Evolutionary conservation across 2,888 invertebrate genomes (phyloP).

Genomic region (Sarcophaga caerulescens): DNA sequence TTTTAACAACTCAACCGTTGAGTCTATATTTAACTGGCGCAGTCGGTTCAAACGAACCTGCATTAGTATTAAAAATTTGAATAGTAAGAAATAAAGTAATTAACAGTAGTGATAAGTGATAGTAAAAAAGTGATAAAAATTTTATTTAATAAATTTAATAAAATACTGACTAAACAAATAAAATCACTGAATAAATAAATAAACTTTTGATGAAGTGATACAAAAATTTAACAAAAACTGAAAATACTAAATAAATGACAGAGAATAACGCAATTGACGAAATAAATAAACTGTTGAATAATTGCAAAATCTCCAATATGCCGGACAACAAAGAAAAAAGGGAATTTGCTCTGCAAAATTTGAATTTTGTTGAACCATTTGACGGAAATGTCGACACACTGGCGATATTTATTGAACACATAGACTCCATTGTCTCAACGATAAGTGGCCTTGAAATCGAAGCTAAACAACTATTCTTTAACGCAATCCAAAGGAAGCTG

Average conservation of each 20-base stretch:
- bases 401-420: neutral
- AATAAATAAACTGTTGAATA: neutral
- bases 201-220: too few relatives aligned
- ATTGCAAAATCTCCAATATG: constrained; percentile 4
- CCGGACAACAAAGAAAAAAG: constrained; percentile 23
- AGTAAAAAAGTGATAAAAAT: too few relatives aligned
- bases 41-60: neutral
- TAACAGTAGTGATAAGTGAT: neutral
- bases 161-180: too few relatives aligned
- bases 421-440: constrained; percentile 17
- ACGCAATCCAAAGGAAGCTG: constrained; percentile 15
- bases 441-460: constrained; percentile 19
- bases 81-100: neutral
- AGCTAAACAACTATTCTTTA: too few relatives aligned
- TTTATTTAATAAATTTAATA: too few relatives aligned
- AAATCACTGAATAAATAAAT: too few relatives aligned
- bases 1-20: neutral
- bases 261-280: neutral
- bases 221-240: too few relatives aligned
- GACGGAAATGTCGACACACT: neutral
- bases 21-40: neutral
- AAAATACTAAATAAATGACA: too few relatives aligned
- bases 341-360: constrained; percentile 24
- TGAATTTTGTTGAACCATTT: constrained; percentile 8
- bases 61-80: neutral